phyloP scores from a whole-genome alignment of 2,797 vertebrate genomes.

The Chloroceryle inda region DNA sequence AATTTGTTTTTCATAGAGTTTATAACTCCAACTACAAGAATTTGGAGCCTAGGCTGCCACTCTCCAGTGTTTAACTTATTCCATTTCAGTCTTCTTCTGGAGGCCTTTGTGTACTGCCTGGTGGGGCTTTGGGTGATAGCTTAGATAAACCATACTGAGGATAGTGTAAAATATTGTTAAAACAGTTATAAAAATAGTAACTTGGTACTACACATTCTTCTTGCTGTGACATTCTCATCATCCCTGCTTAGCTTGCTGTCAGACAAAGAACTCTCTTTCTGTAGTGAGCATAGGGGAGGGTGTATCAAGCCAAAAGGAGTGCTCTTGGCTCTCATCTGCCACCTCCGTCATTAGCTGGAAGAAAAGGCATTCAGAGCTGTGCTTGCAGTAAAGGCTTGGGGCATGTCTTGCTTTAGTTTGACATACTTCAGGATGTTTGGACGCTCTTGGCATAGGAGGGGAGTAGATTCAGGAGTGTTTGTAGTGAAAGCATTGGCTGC shows the following conservation, averaged over 20 bases:
- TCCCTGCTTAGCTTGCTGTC: conserved; percentile 15
- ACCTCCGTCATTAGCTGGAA: background rate
- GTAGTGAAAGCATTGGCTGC: background rate
- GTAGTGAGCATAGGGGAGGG: background rate
- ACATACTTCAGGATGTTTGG: background rate
- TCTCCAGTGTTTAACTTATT: background rate
- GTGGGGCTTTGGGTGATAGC: background rate
- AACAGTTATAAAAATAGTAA: conserved; percentile 13
- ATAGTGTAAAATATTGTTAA: conserved; percentile 31
- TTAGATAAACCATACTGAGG: background rate
- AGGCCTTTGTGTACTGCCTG: background rate
- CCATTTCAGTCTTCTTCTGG: background rate
- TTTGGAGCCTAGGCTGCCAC: background rate
- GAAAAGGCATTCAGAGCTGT: background rate
- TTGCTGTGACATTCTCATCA: conserved; percentile 15
- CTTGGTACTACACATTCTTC: conserved; percentile 11
- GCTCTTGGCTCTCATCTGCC: background rate
- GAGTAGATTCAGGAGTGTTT: background rate
- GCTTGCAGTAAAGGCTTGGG: background rate
- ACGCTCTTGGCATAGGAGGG: background rate
- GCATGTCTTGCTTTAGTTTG: background rate
- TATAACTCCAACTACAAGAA: background rate
- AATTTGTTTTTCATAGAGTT: background rate
- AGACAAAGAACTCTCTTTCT: conserved; percentile 15
- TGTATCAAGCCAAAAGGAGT: background rate